Conservation (phyloP, 1,140 invertebrate genomes). For the Homarus americanus region DNA sequence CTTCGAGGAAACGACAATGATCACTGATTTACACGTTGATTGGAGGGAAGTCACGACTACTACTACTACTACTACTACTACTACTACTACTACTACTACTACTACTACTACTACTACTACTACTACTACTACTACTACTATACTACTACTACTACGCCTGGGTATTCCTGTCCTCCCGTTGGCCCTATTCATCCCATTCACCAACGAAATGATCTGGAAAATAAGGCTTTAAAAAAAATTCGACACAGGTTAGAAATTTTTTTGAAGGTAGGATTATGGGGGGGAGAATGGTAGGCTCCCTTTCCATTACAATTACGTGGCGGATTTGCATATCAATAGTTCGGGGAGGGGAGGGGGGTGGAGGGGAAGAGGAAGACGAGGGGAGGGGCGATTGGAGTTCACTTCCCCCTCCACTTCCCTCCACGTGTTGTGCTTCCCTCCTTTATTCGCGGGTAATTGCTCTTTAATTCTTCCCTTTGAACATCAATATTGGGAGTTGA, state of each 20-base stretch:
- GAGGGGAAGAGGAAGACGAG: background rate
- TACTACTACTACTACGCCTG: too few species aligned
- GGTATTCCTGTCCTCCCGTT: background rate
- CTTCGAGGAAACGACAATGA: too few species aligned
- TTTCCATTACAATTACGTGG: conserved; percentile 13
- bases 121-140: too few species aligned
- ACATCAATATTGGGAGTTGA: background rate
- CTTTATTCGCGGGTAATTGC: background rate
- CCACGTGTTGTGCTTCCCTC: background rate
- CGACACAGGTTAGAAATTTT: background rate
- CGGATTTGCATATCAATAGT: conserved; percentile 2
- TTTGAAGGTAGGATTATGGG: background rate
- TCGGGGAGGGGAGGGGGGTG: too few species aligned
- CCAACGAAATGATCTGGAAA: conserved; percentile 1
- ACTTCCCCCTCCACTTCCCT: too few species aligned
- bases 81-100: conserved; percentile 9
- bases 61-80: conserved; percentile 9
- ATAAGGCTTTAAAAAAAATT: background rate
- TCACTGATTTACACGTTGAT: too few species aligned
- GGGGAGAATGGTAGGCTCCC: background rate
- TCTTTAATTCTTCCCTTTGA: conserved; percentile 1
- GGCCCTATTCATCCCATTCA: background rate
- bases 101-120: conserved; percentile 9
- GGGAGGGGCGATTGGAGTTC: background rate
- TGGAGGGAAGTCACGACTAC: too few species aligned